Base-by-base conservation (phyloP, 1,140 invertebrate species). In the Elymnias hypermnestra region DNA sequence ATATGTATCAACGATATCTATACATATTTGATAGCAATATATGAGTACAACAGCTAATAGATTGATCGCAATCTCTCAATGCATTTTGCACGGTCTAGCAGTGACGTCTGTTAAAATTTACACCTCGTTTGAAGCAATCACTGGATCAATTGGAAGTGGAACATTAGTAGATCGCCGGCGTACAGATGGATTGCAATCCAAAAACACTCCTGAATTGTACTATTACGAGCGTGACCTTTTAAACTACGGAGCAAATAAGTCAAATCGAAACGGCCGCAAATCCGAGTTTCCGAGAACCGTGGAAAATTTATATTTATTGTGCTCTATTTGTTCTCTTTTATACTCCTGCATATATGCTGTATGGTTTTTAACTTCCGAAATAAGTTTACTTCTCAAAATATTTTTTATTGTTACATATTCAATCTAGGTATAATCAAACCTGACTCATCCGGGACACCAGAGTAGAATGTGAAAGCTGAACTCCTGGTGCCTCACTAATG, bases 201-300 rank as follows among this genome's bases (percentile, higher is more conserved):
- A 63, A 71, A 63, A 64, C 63, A 57, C 43, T 49, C 25, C 40
- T 50, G 31, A 37, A 41, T 43, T 9, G 25, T 23, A 37, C 33
- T 54, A 42, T 57, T n/a, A n/a, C n/a, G n/a, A n/a, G n/a, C n/a
- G n/a, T n/a, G n/a, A n/a, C n/a, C n/a, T n/a, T n/a, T n/a, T n/a
- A n/a, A n/a, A n/a, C n/a, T n/a, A n/a, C n/a, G n/a, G n/a, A n/a
- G n/a, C n/a, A n/a, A n/a, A n/a, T n/a, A n/a, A n/a, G n/a, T 56
- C 47, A 54, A 76, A 64, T 68, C 73, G 63, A 72, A 73, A 73
- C 0, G 23, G 17, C 36, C 35, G 36, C 28, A 22, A 39, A 47
- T 17, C 28, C 37, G 19, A 22, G 6, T 17, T 15, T 19, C 12
- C 35, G 40, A 15, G 25, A 5, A 46, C 42, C 15, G 43, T 9